These are phyloP conservation scores for Xanthorhoe spadicearia DNA, from an alignment of 2,888 invertebrate genomes.

Conservation along the genomic window DNA sequence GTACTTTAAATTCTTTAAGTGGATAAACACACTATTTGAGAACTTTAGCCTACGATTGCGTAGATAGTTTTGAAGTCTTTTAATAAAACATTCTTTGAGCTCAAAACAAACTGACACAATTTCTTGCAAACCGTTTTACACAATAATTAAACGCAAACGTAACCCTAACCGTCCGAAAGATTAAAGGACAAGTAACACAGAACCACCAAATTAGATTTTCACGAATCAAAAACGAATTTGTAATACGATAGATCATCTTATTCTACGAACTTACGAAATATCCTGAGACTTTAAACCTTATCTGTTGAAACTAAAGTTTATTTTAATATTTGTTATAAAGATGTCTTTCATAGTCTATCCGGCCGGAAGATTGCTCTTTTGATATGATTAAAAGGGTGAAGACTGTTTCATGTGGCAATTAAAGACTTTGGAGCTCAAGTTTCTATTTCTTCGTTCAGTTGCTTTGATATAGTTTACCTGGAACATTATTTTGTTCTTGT, in stretches of 20 bases:
- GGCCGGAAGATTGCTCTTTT: constrained; percentile 82
- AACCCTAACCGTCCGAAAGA: constrained; percentile 48
- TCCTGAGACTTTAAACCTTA: constrained; percentile 56
- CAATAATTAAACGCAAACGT: constrained; percentile 31
- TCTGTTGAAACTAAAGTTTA: constrained; percentile 46
- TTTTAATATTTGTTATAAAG: constrained; percentile 46
- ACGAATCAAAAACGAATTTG: constrained; percentile 80
- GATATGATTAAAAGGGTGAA: constrained; percentile 84
- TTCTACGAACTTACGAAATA: constrained; percentile 73
- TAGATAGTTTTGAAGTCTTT: not conserved
- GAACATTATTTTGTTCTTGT: constrained; percentile 8
- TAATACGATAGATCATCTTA: constrained; percentile 68
- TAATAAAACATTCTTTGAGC: not conserved
- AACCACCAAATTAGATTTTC: constrained; percentile 75
- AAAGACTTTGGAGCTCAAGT: constrained; percentile 70
- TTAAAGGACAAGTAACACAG: constrained; percentile 61
- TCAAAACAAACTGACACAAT: constrained; percentile 12
- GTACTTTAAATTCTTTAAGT: not conserved
- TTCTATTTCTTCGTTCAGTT: constrained; percentile 56
- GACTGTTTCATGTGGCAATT: constrained; percentile 82
- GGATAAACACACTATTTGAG: no score
- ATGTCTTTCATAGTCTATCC: constrained; percentile 67
- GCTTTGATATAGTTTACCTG: constrained; percentile 27
- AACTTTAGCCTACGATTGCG: not conserved
- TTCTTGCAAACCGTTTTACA: constrained; percentile 33